phyloP scores from a whole-genome alignment of 2,113 vertebrate species.

The Dipodomys stephensi region DNA sequence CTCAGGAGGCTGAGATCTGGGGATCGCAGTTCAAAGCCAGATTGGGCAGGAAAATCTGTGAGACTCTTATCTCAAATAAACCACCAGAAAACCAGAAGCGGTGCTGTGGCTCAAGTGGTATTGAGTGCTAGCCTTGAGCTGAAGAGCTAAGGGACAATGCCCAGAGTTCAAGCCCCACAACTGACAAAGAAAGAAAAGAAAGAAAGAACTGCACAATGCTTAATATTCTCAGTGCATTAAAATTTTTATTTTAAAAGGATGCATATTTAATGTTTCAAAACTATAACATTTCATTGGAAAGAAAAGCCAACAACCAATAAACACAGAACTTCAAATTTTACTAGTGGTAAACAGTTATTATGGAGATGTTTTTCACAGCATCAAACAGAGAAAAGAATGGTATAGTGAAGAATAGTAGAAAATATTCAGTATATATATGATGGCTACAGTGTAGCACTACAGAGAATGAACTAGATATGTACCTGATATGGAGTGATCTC shows the following conservation, averaged over 20 bases:
- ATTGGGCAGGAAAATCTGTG: too few species aligned
- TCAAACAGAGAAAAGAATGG: background rate
- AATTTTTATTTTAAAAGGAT: background rate
- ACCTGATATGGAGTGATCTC: background rate
- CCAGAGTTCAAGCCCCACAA: too few species aligned
- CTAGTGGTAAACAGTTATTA: background rate
- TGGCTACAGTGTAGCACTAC: background rate
- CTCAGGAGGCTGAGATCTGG: too few species aligned
- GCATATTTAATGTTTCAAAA: background rate
- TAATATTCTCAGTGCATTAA: background rate
- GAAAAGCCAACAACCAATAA: background rate
- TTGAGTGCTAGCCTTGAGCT: too few species aligned
- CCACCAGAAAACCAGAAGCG: too few species aligned
- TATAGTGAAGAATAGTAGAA: background rate
- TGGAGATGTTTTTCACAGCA: background rate
- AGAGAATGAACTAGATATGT: background rate
- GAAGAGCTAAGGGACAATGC: too few species aligned
- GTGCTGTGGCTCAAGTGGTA: too few species aligned
- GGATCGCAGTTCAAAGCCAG: too few species aligned
- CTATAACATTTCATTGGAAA: background rate
- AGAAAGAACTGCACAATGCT: background rate
- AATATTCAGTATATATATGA: fast-evolving
- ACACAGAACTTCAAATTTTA: background rate
- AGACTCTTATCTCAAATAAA: too few species aligned
- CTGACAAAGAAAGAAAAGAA: too few species aligned